phyloP scores from a whole-genome alignment of 2,797 vertebrate species.

The Falco concolor region DNA sequence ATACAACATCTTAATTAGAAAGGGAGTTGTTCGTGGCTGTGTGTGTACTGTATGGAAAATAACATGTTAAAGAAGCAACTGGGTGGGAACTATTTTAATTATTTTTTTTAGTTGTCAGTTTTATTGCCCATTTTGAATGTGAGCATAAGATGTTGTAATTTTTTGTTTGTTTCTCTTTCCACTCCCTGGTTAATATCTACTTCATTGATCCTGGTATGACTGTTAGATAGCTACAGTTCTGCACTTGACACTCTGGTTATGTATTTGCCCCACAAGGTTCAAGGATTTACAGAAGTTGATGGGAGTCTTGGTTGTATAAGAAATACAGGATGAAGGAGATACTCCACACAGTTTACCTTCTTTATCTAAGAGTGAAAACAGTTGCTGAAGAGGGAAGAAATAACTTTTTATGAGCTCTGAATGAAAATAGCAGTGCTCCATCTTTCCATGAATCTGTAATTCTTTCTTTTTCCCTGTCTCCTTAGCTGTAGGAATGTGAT shows the following conservation, averaged over 20 bases:
- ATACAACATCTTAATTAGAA: neutral
- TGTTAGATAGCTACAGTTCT: neutral
- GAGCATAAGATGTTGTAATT: neutral
- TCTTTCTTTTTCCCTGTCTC: neutral
- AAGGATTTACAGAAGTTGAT: slow-evolving; percentile 5
- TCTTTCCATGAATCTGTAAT: neutral
- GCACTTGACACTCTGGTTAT: neutral
- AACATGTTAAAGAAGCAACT: neutral
- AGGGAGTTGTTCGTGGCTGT: neutral
- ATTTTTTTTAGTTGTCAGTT: neutral
- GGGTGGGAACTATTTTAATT: neutral
- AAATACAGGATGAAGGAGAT: slow-evolving; percentile 2
- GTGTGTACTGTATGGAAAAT: neutral
- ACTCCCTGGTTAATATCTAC: neutral
- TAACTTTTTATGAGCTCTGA: neutral
- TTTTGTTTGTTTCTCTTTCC: neutral
- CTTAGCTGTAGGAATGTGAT: neutral
- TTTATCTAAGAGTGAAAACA: neutral
- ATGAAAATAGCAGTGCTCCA: neutral
- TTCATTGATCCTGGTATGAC: neutral
- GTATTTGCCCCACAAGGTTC: neutral
- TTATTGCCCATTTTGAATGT: neutral
- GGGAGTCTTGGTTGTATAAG: neutral
- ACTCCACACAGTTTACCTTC: neutral
- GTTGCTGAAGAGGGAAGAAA: neutral